Evolutionary conservation across 2,797 vertebrate genomes (phyloP), one percentile per base, ranked within the genome.

Genomic region (Peromyscus aztecus): DNA sequence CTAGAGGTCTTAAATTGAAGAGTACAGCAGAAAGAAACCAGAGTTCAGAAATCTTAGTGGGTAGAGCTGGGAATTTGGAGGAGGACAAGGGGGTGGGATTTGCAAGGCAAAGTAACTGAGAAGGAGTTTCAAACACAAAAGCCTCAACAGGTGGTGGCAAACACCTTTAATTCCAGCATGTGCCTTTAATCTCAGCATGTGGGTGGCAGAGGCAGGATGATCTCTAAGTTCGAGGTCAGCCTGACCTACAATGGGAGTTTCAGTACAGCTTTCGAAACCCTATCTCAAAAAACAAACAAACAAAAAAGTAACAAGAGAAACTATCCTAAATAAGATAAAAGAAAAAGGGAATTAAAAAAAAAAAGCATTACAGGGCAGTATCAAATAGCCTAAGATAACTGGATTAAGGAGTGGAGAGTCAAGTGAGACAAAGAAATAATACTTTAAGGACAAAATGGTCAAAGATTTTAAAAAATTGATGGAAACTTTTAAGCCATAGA

Each of bases 401-500:
- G 93, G 73, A 52, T 11, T 21, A 24, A 40, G 11, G 24, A 65
- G 11, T 23, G 23, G 11, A 31, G 34, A 81, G 37, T 13, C 0
- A 37, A 55, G 55, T 14, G 49, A 65, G 31, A 19, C 13, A 29
- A 77, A 16, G 43, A 94, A 27, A 49, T 0, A 83, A 19, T 16
- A 87, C 23, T 94, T 90, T 34, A 37, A 93, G 34, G 23, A 95
- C 76, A 69, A 67, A 76, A 92, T 17, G 17, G 21, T 21, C 67
- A 43, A 63, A 67, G 67, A 43, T 6, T 86, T 92, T 55, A n/a
- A 52, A 37, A 37, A 40, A 37, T 11, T 11, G 69, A 71, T 71
- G 69, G 86, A 77, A 94, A 82, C 46, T 71, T 77, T 73, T 82
- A 77, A 89, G 23, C 17, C 59, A 94, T 17, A 91, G 65, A 94